These are phyloP conservation scores for Acanthaster planci DNA, from an alignment of 35 echinoderm and acorn worm species.

Conservation along the genomic window DNA sequence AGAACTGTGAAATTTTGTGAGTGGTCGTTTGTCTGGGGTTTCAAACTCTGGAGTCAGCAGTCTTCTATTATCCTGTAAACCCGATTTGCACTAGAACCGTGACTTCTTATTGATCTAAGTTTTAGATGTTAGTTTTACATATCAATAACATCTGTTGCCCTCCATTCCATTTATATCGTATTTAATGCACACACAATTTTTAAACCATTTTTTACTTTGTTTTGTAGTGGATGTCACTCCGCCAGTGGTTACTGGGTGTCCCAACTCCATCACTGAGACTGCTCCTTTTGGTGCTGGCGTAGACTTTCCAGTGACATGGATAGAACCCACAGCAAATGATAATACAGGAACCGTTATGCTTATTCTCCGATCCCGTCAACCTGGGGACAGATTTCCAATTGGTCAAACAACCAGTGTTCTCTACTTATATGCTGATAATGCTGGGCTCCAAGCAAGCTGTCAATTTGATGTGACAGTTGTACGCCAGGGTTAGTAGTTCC, in stretches of 20 bases:
- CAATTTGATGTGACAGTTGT: constrained; percentile 1
- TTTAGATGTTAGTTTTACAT: too few relatives aligned
- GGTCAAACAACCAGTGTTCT: background rate
- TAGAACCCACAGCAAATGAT: constrained; percentile 45
- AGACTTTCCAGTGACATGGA: constrained; percentile 52
- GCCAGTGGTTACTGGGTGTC: constrained; percentile 35
- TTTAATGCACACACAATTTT: too few relatives aligned
- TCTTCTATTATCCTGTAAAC: too few relatives aligned
- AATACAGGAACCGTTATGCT: constrained; percentile 15
- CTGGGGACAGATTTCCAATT: constrained; percentile 48
- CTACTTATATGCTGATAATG: background rate
- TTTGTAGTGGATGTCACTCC: constrained; percentile 2
- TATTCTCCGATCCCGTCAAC: background rate
- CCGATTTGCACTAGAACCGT: too few relatives aligned
- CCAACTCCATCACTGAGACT: constrained; percentile 14
- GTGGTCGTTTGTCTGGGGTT: too few relatives aligned
- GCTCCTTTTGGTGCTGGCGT: constrained; percentile 2
- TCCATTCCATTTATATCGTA: too few relatives aligned
- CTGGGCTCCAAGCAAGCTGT: background rate
- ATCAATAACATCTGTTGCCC: too few relatives aligned
- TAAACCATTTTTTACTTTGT: background rate
- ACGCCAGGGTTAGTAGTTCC: background rate
- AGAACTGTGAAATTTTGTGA: too few relatives aligned
- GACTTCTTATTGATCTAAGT: too few relatives aligned
- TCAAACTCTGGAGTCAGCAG: too few relatives aligned